Evolutionary conservation across 2,113 vertebrate species (phyloP).

Genomic region (rabbit (Oryctolagus cuniculus)): mOryCun1.1 NC_091438.1:43889501-43890000

Average conservation of each 20-base stretch:
- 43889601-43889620: slow-evolving; percentile 93
- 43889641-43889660: slow-evolving; percentile 91
- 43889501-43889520: slow-evolving; percentile 88
- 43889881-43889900: slow-evolving; percentile 59
- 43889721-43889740: not conserved
- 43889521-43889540: slow-evolving; percentile 88
- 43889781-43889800: rapidly evolving
- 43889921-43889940: slow-evolving; percentile 83
- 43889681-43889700: slow-evolving; percentile 83
- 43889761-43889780: not conserved
- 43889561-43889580: slow-evolving; percentile 90
- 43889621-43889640: slow-evolving; percentile 84
- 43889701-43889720: not conserved
- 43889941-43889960: slow-evolving; percentile 95
- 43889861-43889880: not conserved
- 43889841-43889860: not conserved
- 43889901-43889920: slow-evolving; percentile 74
- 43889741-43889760: not conserved
- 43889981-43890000: slow-evolving; percentile 84
- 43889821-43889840: slow-evolving; percentile 23
- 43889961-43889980: slow-evolving; percentile 93
- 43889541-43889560: slow-evolving; percentile 94
- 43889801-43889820: slow-evolving; percentile 66
- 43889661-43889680: slow-evolving; percentile 92
- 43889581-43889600: slow-evolving; percentile 89